Conservation (phyloP, 2,113 vertebrate genomes). For the Apus apus region DNA sequence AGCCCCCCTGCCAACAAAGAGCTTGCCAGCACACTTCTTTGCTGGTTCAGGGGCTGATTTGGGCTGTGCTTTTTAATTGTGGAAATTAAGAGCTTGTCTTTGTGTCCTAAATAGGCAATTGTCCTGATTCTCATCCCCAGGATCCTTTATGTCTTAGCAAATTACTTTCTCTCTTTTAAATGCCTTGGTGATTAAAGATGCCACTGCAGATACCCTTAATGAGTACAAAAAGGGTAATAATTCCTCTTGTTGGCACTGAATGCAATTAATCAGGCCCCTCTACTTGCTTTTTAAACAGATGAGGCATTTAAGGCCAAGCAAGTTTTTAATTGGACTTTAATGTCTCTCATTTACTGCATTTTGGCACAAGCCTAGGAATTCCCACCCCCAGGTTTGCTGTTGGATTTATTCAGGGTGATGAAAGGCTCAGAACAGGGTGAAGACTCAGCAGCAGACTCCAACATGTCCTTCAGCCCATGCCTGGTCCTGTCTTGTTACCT, state of each 20-base stretch:
- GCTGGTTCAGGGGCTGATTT: not conserved
- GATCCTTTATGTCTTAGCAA: slow-evolving; percentile 56
- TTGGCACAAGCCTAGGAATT: slow-evolving; percentile 26
- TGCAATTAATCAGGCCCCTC: slow-evolving; percentile 63
- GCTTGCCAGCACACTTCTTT: not conserved
- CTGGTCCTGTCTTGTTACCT: not conserved
- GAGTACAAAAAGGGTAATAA: slow-evolving; percentile 66
- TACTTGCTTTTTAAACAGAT: slow-evolving; percentile 58
- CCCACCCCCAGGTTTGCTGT: slow-evolving; percentile 38
- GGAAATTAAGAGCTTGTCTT: not conserved
- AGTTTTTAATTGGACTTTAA: slow-evolving; percentile 68
- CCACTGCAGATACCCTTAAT: slow-evolving; percentile 59
- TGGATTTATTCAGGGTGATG: slow-evolving; percentile 33
- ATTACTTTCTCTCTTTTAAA: slow-evolving; percentile 63
- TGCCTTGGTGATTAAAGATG: slow-evolving; percentile 64
- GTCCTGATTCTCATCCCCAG: slow-evolving; percentile 26
- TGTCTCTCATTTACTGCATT: slow-evolving; percentile 62
- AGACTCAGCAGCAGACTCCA: not conserved
- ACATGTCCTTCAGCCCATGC: not conserved
- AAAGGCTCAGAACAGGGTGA: not conserved
- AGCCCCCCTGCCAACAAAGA: not conserved
- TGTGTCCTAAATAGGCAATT: slow-evolving; percentile 46
- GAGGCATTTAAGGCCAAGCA: slow-evolving; percentile 56
- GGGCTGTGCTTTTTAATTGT: not conserved
- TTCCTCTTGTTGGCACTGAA: slow-evolving; percentile 53